Conservation (phyloP, 2,113 vertebrate species). For the Nothocercus nigrocapillus region DNA sequence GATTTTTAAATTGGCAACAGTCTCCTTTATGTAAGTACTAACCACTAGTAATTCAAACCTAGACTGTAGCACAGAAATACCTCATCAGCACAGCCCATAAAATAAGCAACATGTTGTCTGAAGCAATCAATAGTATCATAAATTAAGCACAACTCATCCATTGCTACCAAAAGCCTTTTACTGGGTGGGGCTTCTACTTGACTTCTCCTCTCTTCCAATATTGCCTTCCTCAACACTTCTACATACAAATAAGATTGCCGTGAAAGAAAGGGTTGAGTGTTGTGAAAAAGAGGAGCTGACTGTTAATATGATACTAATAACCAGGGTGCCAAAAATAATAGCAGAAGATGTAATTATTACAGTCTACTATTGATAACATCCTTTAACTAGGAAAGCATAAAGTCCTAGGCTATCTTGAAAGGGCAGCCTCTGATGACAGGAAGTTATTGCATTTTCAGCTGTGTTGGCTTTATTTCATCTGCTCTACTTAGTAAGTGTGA, state of each 20-base stretch:
- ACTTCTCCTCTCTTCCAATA: not conserved
- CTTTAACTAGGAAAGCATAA: slow-evolving; percentile 26
- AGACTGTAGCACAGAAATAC: slow-evolving; percentile 61
- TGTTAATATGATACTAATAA: not conserved
- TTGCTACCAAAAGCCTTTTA: not conserved
- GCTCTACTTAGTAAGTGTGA: slow-evolving; percentile 83
- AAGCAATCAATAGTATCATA: slow-evolving; percentile 40
- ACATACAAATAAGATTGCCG: not conserved
- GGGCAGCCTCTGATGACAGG: slow-evolving; percentile 61
- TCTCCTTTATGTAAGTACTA: slow-evolving; percentile 41
- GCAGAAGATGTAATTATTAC: not conserved
- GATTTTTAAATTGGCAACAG: slow-evolving; percentile 40
- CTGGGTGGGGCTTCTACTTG: not conserved
- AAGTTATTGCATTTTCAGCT: slow-evolving; percentile 80
- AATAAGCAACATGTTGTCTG: slow-evolving; percentile 53
- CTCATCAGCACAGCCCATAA: slow-evolving; percentile 36
- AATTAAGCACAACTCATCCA: slow-evolving; percentile 31
- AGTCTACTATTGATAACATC: not conserved
- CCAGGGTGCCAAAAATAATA: not conserved
- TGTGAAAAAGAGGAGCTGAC: not conserved
- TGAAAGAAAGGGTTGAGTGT: not conserved
- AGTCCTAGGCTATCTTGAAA: slow-evolving; percentile 58
- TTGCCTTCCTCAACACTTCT: not conserved
- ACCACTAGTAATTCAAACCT: slow-evolving; percentile 58
- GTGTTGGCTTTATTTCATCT: slow-evolving; percentile 72